Percentiles rank a stretch among this genome's conserved stretches.
These are phyloP conservation scores for Triops cancriformis DNA, from an alignment of 1,140 invertebrate genomes.

Conservation along the genomic window DNA sequence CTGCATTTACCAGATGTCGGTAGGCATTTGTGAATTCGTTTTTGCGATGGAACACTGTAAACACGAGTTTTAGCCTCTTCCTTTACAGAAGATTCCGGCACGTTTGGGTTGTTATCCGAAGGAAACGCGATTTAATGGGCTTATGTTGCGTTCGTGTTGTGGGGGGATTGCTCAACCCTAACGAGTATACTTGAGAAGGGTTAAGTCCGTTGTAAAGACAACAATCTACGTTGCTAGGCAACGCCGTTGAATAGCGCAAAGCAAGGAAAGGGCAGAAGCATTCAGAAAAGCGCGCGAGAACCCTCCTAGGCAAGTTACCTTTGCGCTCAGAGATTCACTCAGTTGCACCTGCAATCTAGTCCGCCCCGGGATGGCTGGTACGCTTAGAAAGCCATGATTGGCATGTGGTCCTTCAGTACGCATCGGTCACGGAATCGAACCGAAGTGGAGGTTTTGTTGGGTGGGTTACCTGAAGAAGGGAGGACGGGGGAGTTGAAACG, in stretches of 20 bases:
- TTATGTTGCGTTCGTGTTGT: background rate
- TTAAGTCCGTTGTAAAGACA: background rate
- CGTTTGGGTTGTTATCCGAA: too few species aligned
- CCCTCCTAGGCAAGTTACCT: background rate
- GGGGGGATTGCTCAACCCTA: background rate
- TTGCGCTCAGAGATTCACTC: background rate
- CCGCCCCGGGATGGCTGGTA: background rate
- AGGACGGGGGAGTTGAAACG: background rate
- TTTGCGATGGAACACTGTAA: too few species aligned
- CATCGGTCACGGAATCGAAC: background rate
- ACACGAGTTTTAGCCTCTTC: too few species aligned
- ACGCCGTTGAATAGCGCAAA: conserved; percentile 18
- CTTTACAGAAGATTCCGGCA: too few species aligned
- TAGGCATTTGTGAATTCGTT: background rate
- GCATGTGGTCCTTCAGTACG: conserved; percentile 40
- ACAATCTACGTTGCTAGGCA: conserved; percentile 13
- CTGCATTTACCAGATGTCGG: background rate
- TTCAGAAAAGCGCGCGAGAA: background rate
- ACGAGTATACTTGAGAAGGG: conserved; percentile 2
- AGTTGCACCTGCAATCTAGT: conserved; percentile 15
- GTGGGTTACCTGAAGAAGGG: background rate
- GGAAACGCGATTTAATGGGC: background rate
- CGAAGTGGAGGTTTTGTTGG: background rate
- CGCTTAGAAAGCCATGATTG: conserved; percentile 36
- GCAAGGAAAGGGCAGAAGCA: conserved; percentile 17